phyloP scores from a whole-genome alignment of 1,140 invertebrate species.

The Drosophila leontia region DNA sequence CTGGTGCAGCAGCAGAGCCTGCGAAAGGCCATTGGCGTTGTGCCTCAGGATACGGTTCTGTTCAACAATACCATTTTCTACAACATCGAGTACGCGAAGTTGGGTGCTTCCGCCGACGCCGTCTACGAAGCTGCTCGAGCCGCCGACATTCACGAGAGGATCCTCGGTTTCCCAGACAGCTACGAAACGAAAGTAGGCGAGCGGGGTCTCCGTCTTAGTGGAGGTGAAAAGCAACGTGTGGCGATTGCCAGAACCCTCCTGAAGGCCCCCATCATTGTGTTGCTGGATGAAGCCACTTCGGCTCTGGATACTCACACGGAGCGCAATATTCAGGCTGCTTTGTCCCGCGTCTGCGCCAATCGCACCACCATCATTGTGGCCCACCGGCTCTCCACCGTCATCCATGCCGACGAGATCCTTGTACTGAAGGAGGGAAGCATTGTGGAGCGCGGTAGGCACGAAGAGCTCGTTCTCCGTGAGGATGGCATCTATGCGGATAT shows the following conservation, averaged over 20 bases:
- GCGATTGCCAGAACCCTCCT: slow-evolving; percentile 95
- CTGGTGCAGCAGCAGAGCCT: slow-evolving; percentile 90
- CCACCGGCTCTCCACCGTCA: slow-evolving; percentile 96
- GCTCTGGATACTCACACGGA: slow-evolving; percentile 94
- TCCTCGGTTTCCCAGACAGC: slow-evolving; percentile 94
- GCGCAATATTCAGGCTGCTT: slow-evolving; percentile 92
- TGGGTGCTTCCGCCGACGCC: slow-evolving; percentile 92
- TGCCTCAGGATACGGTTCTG: slow-evolving; percentile 98
- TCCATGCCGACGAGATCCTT: slow-evolving; percentile 96
- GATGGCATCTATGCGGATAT: slow-evolving; percentile 92
- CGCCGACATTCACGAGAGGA: slow-evolving; percentile 97
- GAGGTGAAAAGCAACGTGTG: slow-evolving; percentile 97
- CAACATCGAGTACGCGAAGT: slow-evolving; percentile 97
- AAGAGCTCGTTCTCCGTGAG: slow-evolving; percentile 88
- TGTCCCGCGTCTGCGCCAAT: slow-evolving; percentile 91
- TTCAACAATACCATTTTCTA: slow-evolving; percentile 98
- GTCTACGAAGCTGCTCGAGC: slow-evolving; percentile 94
- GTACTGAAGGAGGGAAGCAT: slow-evolving; percentile 96
- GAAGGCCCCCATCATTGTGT: slow-evolving; percentile 93
- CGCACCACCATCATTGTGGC: slow-evolving; percentile 97
- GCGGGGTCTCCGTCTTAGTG: slow-evolving; percentile 91
- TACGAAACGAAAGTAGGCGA: slow-evolving; percentile 95
- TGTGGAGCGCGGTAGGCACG: slow-evolving; percentile 95
- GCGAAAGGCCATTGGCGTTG: slow-evolving; percentile 91
- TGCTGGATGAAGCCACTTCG: slow-evolving; percentile 96